Evolutionary conservation across 2,113 vertebrate genomes (phyloP).

Genomic region (Eidolon helvum): DNA sequence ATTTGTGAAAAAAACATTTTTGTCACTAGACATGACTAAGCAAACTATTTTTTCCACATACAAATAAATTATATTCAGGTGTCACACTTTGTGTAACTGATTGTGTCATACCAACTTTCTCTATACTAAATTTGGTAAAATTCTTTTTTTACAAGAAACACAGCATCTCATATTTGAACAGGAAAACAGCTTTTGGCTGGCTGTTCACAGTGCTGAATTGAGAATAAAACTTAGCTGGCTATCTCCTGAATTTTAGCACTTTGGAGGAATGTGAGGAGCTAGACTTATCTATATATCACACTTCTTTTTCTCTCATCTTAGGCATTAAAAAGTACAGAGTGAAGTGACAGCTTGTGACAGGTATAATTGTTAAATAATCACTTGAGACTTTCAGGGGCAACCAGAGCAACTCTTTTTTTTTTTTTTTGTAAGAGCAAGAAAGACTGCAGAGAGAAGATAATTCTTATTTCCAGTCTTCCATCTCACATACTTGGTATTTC

Average conservation of each 20-base stretch:
- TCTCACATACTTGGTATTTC: neutral
- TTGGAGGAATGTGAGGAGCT: neutral
- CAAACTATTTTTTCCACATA: conserved; percentile 40
- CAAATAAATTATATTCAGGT: conserved; percentile 58
- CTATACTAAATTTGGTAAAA: neutral
- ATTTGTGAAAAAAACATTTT: conserved; percentile 60
- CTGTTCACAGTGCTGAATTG: conserved; percentile 52
- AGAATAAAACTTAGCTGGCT: neutral
- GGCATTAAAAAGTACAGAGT: neutral
- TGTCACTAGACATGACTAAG: conserved; percentile 47
- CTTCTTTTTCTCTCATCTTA: neutral
- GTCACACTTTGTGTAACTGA: neutral
- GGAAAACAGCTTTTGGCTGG: conserved; percentile 45
- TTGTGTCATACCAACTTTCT: neutral
- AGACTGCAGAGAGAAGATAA: neutral
- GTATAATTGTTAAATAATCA: neutral
- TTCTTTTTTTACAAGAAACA: conserved; percentile 52
- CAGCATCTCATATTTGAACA: conserved; percentile 33
- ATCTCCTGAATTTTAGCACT: neutral
- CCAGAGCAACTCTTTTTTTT: neutral
- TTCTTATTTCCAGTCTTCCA: neutral
- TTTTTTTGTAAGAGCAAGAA: neutral
- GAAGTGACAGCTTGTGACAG: neutral
- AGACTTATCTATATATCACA: neutral
- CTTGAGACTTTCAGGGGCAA: neutral